Evolutionary conservation across 2,888 invertebrate species (phyloP), one percentile per base, ranked within the genome.

Genomic region (Saturnia japonica): DNA sequence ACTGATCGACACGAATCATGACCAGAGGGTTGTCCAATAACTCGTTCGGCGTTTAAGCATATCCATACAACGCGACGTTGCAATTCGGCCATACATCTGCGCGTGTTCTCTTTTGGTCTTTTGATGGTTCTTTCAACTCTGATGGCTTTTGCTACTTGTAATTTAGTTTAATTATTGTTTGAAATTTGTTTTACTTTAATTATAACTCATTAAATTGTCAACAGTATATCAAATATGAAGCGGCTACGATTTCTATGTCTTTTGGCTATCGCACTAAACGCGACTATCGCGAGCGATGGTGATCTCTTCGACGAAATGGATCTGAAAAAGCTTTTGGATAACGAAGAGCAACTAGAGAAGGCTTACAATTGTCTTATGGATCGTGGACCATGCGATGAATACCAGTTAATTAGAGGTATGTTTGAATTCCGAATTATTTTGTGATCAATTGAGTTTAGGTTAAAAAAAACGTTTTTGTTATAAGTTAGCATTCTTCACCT

Each of bases 311-410:
- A 73, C 1, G 72, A 75, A 16, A 76, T 76, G 40, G 83, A 87
- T 64, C 73, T 82, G 12, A 71, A 81, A 0, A 72, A 71, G 3
- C 16, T 85, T 0, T 71, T 87, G 2, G 74, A 78, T 12, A 79
- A 88, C 67, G 82, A 84, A 1, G 73, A 73, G 1, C 71, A 74
- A 54, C 76, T 80, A 22, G 80, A 79, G 47, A 72, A 72, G 3
- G 70, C 79, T 3, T 77, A 83, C 51, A 78, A 76, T 11, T 90
- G 89, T 73, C 28, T 88, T 3, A 76, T 85, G 76, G 85, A 84
- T 19, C 70, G 75, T 75, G 73, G 75, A 22, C 68, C 68, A 19
- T 68, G 68, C 40, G 68, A 40, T 54, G 7, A 47, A 40, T 68
- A 68, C 51, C n/a, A 42, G 80, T 78, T 11, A 82, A 78, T 54